Evolutionary conservation across 2,888 invertebrate genomes (phyloP).

Genomic region (Lasioglossum pauxillum): DNA sequence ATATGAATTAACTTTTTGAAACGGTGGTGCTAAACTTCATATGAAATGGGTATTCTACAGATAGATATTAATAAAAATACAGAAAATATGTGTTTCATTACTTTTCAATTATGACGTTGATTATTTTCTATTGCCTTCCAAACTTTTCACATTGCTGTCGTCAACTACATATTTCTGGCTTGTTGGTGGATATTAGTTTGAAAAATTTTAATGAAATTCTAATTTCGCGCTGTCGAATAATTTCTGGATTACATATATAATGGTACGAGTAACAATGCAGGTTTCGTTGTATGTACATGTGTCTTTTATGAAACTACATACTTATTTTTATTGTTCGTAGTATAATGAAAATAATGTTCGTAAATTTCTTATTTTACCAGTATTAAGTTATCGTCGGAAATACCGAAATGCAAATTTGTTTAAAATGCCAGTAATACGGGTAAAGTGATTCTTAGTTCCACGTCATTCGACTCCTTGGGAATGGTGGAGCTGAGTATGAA

Average conservation of each 20-base stretch:
- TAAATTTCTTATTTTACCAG: too few relatives aligned
- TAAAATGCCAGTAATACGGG: not conserved
- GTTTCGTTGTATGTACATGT: too few relatives aligned
- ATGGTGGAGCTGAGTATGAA: constrained; percentile 9
- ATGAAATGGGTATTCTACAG: not conserved
- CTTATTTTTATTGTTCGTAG: not conserved
- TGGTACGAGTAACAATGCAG: not conserved
- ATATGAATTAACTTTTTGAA: not conserved
- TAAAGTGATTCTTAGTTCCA: not conserved
- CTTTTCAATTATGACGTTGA: not conserved
- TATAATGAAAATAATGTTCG: too few relatives aligned
- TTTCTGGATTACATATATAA: not conserved
- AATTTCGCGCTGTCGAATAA: not conserved
- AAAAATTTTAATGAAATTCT: not conserved
- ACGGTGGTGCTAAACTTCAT: not conserved
- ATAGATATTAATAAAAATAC: not conserved
- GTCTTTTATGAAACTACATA: not conserved
- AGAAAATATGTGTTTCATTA: not conserved
- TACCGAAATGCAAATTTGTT: not conserved
- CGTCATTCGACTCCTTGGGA: not conserved
- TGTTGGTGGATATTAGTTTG: not conserved
- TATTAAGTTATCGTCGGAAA: not conserved
- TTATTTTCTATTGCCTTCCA: not conserved
- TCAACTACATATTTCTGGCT: not conserved
- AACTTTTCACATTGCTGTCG: not conserved